A percentile compares a stretch with the other conserved stretches of the same genome.
These are phyloP conservation scores for Aplysina aerophoba DNA, from an alignment of 37 sponge, comb jelly and placozoan genomes.

Conservation along the genomic window DNA sequence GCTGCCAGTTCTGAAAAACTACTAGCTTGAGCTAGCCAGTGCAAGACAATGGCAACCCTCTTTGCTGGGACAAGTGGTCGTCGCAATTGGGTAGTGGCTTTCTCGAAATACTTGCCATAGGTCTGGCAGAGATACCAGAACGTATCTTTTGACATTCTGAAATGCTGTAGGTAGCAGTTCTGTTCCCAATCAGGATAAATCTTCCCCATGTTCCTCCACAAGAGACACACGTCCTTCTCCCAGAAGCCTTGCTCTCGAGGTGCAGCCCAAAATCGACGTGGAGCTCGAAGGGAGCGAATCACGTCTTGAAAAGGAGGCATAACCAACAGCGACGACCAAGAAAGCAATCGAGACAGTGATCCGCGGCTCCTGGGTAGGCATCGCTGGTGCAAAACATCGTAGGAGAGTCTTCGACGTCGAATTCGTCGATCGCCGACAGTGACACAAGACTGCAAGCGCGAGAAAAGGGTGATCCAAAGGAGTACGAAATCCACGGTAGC, in stretches of 20 bases:
- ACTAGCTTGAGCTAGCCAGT: conserved; percentile 20
- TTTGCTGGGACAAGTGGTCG: conserved; percentile 1
- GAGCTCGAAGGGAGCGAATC: no score
- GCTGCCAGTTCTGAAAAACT: neutral
- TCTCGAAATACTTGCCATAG: conserved; percentile 8
- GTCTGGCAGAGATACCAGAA: conserved; percentile 27
- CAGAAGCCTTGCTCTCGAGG: conserved; percentile 17
- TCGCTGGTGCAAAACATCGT: no score
- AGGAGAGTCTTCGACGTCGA: no score
- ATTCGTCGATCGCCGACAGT: no score
- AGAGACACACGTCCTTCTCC: conserved; percentile 27
- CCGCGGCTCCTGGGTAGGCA: no score
- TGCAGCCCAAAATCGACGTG: conserved; percentile 21
- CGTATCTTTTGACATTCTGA: conserved; percentile 21
- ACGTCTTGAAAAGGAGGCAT: no score
- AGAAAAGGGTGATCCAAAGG: no score
- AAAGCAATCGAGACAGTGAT: no score
- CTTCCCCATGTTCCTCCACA: conserved; percentile 23
- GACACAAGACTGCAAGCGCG: no score
- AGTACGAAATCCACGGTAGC: no score
- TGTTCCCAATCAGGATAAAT: conserved; percentile 38
- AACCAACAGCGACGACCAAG: no score
- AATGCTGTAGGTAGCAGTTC: conserved; percentile 27
- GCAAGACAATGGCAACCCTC: conserved; percentile 20
- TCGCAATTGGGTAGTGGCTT: conserved; percentile 13